Base-by-base conservation (phyloP, 1,140 invertebrate genomes). In the Nylanderia fulva region DNA sequence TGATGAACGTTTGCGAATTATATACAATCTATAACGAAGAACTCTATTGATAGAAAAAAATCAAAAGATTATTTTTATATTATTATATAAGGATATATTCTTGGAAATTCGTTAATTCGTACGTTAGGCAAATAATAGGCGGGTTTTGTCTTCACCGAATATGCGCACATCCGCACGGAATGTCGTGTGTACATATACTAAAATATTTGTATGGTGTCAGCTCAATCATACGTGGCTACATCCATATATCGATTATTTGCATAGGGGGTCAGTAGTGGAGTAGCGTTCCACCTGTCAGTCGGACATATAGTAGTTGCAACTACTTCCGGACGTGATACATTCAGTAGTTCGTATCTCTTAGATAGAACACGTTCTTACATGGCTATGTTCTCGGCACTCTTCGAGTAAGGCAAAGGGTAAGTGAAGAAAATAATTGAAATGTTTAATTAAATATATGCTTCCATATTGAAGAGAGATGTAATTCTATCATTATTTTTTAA, bases 241-340 rank as follows among this genome's bases (percentile, higher is more conserved):
- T 93, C 91, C 92, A 93, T 93, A 93, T 93, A 94, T 94, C 90
- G 93, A 94, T 92, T 92, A 71, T 86, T 90, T 84, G 58, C 69
- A 92, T 93, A 91, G 85, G 92, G 36, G 92, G 93, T 93, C 92
- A 94, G 93, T 93, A 91, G 92, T 92, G 77, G 76, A 90, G 85
- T 86, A 63, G 61, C 69, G 74, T 87, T 86, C 77, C 69, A 82
- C 77, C 75, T 83, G 88, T 76, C 86, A 86, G 87, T 76, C 85
- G 83, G 87, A 90, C 83, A 89, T 82, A 87, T 88, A 75, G 86
- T 89, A 86, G 71, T 90, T 87, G 77, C 85, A 86, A 87, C 86
- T 88, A 91, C 90, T 91, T 82, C 54, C 15, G 84, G 42, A 54
- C 85, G 77, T 72, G 75, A 69, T 45, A 79, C 48, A 83, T 60